Conservation (phyloP, 2,797 vertebrate species). For the Okamejei kenojei region DNA sequence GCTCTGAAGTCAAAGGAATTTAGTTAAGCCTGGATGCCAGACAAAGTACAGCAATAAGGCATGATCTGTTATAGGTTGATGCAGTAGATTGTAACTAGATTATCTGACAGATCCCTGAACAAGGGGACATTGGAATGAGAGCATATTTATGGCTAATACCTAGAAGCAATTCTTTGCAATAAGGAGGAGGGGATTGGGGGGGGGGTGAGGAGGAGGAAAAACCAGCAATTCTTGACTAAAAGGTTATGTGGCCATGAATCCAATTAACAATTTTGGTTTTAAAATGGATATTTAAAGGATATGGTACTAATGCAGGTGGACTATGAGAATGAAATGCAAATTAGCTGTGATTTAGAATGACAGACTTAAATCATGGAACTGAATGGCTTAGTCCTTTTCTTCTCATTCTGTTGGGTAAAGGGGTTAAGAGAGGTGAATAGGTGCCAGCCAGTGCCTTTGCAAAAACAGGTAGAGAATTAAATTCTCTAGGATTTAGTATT, state of each 20-base stretch:
- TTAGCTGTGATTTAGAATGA: not conserved
- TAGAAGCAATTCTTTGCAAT: not conserved
- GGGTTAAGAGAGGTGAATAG: not conserved
- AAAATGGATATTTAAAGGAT: not conserved
- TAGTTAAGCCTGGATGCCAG: not conserved
- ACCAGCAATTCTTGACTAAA: not conserved
- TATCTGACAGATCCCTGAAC: not conserved
- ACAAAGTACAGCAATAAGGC: not conserved
- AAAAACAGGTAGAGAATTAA: not conserved
- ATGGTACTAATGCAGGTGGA: not conserved
- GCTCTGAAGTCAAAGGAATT: not conserved
- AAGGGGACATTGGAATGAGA: not conserved
- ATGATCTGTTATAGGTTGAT: not conserved
- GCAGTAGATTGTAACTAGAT: not conserved
- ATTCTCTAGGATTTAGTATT: not conserved
- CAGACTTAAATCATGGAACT: not conserved
- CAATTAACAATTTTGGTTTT: not conserved
- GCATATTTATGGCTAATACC: not conserved
- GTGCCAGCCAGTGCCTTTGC: no score
- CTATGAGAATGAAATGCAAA: not conserved
- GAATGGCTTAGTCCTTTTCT: not conserved
- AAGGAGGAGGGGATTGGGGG: not conserved
- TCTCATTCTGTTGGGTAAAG: not conserved
- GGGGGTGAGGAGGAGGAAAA: not conserved
- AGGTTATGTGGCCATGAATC: not conserved